Evolutionary conservation across 1,140 invertebrate genomes (phyloP), one percentile per base, ranked within the genome.

Genomic region (Chrysopa pallens): DNA sequence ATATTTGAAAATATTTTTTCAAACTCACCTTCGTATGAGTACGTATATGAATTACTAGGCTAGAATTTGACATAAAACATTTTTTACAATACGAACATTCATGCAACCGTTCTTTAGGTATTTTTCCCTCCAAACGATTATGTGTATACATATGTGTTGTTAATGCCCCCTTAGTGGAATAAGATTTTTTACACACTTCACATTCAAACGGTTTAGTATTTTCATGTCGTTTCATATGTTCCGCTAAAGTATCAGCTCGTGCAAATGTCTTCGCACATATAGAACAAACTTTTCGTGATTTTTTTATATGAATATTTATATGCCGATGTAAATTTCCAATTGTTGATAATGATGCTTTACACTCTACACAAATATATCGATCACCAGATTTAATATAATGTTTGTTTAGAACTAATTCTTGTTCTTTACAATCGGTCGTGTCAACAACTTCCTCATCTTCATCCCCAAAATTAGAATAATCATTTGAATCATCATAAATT

Each of bases 1-100:
- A 15, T 15, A 17, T 39, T 39, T 8, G 13, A 8, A 39, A 39
- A 39, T 27, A 17, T 11, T 11, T 1, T 29, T 39, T 39, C 28
- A 29, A 15, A 39, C 11, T 23, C 6, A 33, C 31, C n/a, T 33
- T 33, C 6, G 31, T 33, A 33, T 33, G 31, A 6, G 31, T 33
- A 11, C 31, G 8, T 9, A 12, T 33, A 33, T 33, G 31, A 33
- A 33, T 33, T 2, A 33, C n/a, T 11, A 33, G 31, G 6, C 31
- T 33, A 33, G 31, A 33, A 41, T 41, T 29, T 23, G 40, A 41
- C 28, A 41, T 33, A 29, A n/a, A 40, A 27, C 13, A 8, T 29
- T 27, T 31, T 33, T 41, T 23, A 11, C n/a, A 29, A 17, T 14
- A 27, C 11, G 14, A 40, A 17, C 23, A 31, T 13, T 17, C 6